Evolutionary conservation across 2,888 invertebrate species (phyloP).

Genomic region (Agrilus mali): DNA sequence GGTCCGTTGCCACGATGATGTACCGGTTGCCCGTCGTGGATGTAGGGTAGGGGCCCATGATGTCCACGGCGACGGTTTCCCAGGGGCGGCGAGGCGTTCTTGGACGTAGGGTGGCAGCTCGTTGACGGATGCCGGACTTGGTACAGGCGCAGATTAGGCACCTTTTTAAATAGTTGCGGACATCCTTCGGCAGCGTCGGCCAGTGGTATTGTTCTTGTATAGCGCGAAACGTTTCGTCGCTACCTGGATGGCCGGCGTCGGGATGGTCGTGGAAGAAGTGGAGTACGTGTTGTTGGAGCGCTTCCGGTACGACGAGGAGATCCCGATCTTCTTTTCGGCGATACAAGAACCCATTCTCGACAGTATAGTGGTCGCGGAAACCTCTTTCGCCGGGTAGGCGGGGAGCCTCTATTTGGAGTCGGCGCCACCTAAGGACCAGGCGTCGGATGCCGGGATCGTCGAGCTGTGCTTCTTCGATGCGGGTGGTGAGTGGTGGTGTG

Average conservation of each 20-base stretch:
- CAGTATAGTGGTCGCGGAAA: neutral
- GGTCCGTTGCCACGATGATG: slow-evolving; percentile 14
- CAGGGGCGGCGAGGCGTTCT: slow-evolving; percentile 4
- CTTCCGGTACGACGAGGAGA: neutral
- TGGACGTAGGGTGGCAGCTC: slow-evolving; percentile 5
- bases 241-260: slow-evolving; percentile 13
- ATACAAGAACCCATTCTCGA: neutral
- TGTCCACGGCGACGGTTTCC: slow-evolving; percentile 7
- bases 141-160: slow-evolving; percentile 6
- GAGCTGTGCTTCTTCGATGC: too few relatives aligned
- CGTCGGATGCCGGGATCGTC: too few relatives aligned
- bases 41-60: slow-evolving; percentile 8
- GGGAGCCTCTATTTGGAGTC: too few relatives aligned
- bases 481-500: too few relatives aligned
- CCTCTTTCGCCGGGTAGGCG: too few relatives aligned
- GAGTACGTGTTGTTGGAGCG: neutral
- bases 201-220: slow-evolving; percentile 7
- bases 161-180: slow-evolving; percentile 14
- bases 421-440: too few relatives aligned
- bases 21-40: slow-evolving; percentile 5
- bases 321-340: neutral
- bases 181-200: slow-evolving; percentile 5
- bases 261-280: slow-evolving; percentile 6
- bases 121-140: slow-evolving; percentile 5
- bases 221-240: slow-evolving; percentile 11